phyloP scores from a whole-genome alignment of 2,797 vertebrate species.

The Botia kubotai region DNA sequence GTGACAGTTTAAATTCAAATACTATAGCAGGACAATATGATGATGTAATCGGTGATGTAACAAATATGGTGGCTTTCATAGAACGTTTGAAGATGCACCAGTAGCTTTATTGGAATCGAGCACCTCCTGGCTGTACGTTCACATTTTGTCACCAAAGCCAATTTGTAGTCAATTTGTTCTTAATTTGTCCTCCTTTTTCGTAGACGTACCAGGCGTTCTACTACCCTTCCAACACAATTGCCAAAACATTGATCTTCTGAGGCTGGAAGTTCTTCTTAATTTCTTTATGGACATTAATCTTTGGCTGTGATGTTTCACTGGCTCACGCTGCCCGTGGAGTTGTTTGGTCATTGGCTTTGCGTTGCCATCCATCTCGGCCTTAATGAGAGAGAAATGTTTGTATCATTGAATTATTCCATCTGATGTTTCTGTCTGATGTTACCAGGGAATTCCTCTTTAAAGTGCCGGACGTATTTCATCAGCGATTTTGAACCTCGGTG shows the following conservation, averaged over 20 bases:
- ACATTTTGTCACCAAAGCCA: background rate
- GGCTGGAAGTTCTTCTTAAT: background rate
- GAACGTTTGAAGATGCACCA: background rate
- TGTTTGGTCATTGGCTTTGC: conserved; percentile 8
- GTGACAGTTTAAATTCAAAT: no score
- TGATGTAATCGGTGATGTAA: no score
- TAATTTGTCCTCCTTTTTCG: background rate
- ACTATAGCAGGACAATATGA: no score
- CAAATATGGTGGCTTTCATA: no score
- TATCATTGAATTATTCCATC: conserved; percentile 53
- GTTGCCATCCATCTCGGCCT: conserved; percentile 2
- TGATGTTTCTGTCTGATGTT: conserved; percentile 43
- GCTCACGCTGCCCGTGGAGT: background rate
- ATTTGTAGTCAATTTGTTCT: background rate
- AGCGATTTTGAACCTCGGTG: conserved; percentile 27
- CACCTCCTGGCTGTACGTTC: background rate
- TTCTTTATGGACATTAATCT: conserved; percentile 11
- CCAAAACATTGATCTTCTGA: background rate
- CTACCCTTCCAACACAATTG: background rate
- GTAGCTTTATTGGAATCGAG: background rate
- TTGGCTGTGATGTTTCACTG: background rate
- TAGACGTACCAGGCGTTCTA: background rate
- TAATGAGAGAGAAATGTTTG: conserved; percentile 47
- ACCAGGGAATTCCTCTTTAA: conserved; percentile 30
- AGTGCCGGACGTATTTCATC: conserved; percentile 49